phyloP scores from a whole-genome alignment of 2,888 invertebrate species.

The Bruchidius siliquastri region DNA sequence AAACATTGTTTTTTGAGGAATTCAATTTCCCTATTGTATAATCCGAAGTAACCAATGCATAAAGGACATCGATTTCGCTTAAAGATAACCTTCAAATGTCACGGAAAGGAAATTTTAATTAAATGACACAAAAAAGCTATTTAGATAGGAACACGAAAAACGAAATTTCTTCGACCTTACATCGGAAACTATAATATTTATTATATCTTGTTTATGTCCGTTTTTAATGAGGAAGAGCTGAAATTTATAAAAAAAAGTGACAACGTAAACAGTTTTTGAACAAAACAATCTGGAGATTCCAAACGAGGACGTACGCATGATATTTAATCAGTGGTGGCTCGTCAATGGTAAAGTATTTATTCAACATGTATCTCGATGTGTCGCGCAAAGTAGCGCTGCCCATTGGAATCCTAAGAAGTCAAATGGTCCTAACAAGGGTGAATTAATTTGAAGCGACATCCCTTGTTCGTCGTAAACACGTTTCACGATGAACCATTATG shows the following conservation, averaged over 20 bases:
- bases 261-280: constrained; percentile 8
- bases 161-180: not conserved
- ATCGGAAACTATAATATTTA: not conserved
- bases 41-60: not conserved
- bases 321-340: constrained; percentile 21
- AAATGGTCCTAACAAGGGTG: too few relatives aligned
- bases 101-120: not conserved
- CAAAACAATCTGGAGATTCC: constrained; percentile 27
- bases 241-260: not conserved
- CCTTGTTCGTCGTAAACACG: too few relatives aligned
- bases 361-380: too few relatives aligned
- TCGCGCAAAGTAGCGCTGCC: too few relatives aligned
- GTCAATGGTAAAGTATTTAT: not conserved
- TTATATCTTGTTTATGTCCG: not conserved
- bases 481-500: too few relatives aligned
- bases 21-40: not conserved
- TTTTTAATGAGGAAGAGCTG: not conserved
- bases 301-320: constrained; percentile 34
- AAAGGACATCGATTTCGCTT: not conserved
- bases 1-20: not conserved
- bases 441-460: too few relatives aligned
- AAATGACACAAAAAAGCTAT: not conserved
- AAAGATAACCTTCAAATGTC: not conserved
- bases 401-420: too few relatives aligned
- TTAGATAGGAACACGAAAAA: not conserved